Base-by-base conservation (phyloP, 2,113 vertebrate genomes). In the Macaca nemestrina region DNA sequence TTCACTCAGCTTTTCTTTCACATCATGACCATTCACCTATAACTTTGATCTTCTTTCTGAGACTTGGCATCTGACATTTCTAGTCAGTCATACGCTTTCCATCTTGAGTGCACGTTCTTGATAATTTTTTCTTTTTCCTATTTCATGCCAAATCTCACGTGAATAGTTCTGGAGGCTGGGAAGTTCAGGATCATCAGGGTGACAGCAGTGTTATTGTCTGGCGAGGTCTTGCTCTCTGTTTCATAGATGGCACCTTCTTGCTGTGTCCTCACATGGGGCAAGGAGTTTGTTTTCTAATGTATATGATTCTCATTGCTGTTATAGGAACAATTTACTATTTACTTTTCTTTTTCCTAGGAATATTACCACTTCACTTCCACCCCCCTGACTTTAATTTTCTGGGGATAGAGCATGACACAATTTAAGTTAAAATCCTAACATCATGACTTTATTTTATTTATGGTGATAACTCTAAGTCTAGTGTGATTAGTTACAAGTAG, bases 361-460 rank as follows among this genome's bases (percentile, higher is more conserved):
- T 2, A 0, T 83, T 75, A 96, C 48, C 20, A 61, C 72, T 98
- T 98, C 64, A 48, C 61, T 90, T 93, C 92, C 27, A 68, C 85
- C 30, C 14, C 22, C 16, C 57, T 96, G 40, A 73, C 40, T 89
- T 91, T 92, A 89, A 95, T 89, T 95, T 88, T 82, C 43, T 96
- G 23, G 70, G 82, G 86, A 86, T 61, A 32, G 22, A 89, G 55
- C 12, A 48, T 27, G 50, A 27, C 8, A 22, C 40, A 75, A 55
- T 48, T 87, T 92, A 90, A 95, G 92, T 93, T 80, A 81, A 81
- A 93, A 72, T 45, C 13, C 80, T 84, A 64, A 83, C 81, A 73
- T 55, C 18, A 57, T 90, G 38, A 73, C 20, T 92, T 92, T 70
- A 83, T 88, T 90, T 79, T 95, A 52, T 95, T 95, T 88, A 94